A percentile compares a stretch with the other conserved stretches of the same genome.
Conservation (phyloP, 2,113 vertebrate species). For the Myocastor coypus region DNA sequence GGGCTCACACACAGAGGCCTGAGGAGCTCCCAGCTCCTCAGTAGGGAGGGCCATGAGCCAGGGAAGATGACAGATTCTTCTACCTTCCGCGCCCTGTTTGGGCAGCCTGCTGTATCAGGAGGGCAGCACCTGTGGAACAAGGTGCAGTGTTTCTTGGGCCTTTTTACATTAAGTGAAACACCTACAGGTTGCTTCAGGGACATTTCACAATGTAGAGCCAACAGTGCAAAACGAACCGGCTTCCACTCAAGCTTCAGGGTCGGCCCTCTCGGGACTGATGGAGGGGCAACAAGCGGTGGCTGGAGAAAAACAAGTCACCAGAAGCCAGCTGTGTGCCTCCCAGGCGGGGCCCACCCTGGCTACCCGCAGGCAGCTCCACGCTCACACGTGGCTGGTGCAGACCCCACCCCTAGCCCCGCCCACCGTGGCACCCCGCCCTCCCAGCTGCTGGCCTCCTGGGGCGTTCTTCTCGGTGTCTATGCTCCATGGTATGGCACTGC, state of each 20-base stretch:
- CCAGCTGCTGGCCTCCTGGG: not conserved
- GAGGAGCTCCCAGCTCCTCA: too few species aligned
- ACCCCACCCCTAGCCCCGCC: fast-evolving
- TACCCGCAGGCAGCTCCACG: fast-evolving
- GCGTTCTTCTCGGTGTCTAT: not conserved
- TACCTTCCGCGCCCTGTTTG: not conserved
- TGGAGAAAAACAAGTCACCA: not conserved
- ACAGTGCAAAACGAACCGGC: not conserved
- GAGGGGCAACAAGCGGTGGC: fast-evolving
- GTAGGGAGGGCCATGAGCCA: not conserved
- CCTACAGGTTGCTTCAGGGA: not conserved
- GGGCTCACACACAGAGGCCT: not conserved
- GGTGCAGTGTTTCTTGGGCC: fast-evolving
- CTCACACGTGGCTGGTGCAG: not conserved
- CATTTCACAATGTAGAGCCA: not conserved
- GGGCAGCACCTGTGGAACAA: not conserved
- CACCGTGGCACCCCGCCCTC: fast-evolving
- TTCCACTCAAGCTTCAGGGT: too few species aligned
- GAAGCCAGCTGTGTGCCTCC: fast-evolving
- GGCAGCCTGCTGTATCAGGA: too few species aligned
- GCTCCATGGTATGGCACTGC: fast-evolving
- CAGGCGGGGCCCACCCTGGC: fast-evolving
- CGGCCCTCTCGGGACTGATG: not conserved
- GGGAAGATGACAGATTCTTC: fast-evolving
- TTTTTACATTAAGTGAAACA: not conserved